Conservation (phyloP, 2,888 invertebrate species). For the Dolichopus griseipennis region DNA sequence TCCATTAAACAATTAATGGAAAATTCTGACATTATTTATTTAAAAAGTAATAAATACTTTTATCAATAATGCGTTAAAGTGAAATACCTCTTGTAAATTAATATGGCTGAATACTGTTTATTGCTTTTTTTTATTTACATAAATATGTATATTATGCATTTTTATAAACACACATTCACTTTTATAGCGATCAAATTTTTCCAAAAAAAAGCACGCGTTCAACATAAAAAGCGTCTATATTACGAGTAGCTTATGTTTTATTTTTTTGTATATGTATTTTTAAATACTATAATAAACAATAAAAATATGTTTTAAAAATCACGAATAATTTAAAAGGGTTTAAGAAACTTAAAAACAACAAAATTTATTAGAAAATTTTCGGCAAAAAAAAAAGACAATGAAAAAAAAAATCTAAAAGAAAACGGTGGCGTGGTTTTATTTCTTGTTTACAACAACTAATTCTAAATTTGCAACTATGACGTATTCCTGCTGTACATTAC, state of each 20-base stretch:
- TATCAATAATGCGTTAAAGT: too few relatives aligned
- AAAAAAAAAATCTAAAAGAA: not conserved
- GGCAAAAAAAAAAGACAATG: too few relatives aligned
- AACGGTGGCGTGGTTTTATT: not conserved
- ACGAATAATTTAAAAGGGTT: not conserved
- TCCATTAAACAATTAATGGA: too few relatives aligned
- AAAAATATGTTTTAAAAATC: not conserved
- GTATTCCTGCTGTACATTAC: constrained; percentile 10
- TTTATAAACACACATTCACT: not conserved
- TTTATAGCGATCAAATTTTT: not conserved
- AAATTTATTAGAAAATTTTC: not conserved
- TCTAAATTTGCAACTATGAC: constrained; percentile 17
- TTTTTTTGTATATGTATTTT: not conserved
- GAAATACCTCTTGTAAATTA: too few relatives aligned
- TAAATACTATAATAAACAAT: not conserved
- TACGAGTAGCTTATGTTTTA: not conserved
- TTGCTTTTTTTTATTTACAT: too few relatives aligned
- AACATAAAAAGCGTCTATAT: not conserved
- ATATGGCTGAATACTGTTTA: too few relatives aligned
- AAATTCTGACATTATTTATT: too few relatives aligned
- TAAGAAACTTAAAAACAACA: not conserved
- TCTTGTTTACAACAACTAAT: not conserved
- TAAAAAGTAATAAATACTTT: too few relatives aligned
- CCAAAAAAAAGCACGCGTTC: not conserved
- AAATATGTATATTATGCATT: not conserved